Conservation (phyloP, 2,888 invertebrate species). For the Drosophila infuscata region DNA sequence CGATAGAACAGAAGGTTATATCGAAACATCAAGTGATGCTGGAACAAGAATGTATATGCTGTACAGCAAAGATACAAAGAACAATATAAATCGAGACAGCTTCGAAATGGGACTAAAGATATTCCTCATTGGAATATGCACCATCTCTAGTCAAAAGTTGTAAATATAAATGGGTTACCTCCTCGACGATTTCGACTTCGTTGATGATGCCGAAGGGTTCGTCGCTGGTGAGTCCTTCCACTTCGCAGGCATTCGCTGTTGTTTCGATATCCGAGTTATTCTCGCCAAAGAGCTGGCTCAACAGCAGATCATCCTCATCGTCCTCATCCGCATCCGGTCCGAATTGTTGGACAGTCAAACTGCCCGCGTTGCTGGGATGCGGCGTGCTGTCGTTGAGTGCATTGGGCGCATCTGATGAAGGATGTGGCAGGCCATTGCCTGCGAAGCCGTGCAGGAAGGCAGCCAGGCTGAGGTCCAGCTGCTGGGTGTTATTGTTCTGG, state of each 20-base stretch:
- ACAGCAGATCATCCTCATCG: slow-evolving; percentile 49
- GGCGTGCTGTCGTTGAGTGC: slow-evolving; percentile 81
- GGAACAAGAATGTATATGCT: neutral
- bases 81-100: neutral
- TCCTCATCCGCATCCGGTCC: slow-evolving; percentile 52
- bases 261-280: slow-evolving; percentile 54
- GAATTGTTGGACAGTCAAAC: slow-evolving; percentile 67
- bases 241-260: slow-evolving; percentile 65
- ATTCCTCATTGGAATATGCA: neutral
- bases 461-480: slow-evolving; percentile 75
- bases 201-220: slow-evolving; percentile 67
- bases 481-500: slow-evolving; percentile 79
- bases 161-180: slow-evolving; percentile 67
- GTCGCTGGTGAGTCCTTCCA: slow-evolving; percentile 58
- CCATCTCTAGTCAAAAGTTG: neutral
- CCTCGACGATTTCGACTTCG: slow-evolving; percentile 74
- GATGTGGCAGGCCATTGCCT: slow-evolving; percentile 19
- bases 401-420: slow-evolving; percentile 36
- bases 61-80: neutral
- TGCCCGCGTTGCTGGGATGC: slow-evolving; percentile 70
- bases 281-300: slow-evolving; percentile 52
- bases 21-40: neutral
- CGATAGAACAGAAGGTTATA: neutral
- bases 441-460: slow-evolving; percentile 71
- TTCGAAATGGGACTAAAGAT: neutral